phyloP scores from a whole-genome alignment of 1,140 invertebrate genomes.

The Lepidurus couesii region DNA sequence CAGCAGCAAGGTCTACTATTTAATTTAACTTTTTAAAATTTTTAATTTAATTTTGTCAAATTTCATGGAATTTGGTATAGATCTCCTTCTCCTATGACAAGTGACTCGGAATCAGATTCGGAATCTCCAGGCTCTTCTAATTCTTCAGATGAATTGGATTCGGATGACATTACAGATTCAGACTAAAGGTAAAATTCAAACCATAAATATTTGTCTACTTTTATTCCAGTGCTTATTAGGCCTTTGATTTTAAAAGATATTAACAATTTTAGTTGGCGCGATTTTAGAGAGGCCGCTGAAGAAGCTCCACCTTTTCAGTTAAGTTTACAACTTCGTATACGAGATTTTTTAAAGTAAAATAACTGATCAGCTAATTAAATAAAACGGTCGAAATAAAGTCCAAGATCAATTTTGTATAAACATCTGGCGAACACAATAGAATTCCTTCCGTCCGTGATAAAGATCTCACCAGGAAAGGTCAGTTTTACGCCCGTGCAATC shows the following conservation, averaged over 20 bases:
- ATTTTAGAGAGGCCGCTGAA: too few species aligned
- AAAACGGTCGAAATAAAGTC: not conserved
- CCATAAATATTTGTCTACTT: too few species aligned
- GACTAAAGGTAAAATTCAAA: not conserved
- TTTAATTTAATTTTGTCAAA: too few species aligned
- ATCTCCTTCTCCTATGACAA: not conserved
- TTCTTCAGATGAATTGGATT: not conserved
- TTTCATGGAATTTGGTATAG: not conserved
- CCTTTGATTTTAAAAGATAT: not conserved
- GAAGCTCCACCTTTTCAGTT: too few species aligned
- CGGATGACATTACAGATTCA: not conserved
- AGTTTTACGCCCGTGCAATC: constrained; percentile 2
- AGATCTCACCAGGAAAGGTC: not conserved
- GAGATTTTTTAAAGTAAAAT: not conserved
- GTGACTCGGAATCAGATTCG: not conserved
- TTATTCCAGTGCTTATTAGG: not conserved
- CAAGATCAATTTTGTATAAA: not conserved
- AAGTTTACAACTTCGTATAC: not conserved
- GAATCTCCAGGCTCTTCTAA: not conserved
- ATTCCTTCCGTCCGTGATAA: not conserved
- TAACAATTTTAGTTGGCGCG: not conserved
- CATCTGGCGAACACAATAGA: not conserved
- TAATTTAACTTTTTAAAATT: not conserved
- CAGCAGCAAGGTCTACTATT: constrained; percentile 19
- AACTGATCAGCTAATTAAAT: not conserved